phyloP scores from a whole-genome alignment of 2,888 invertebrate genomes.

The Cryptosula pallasiana region DNA sequence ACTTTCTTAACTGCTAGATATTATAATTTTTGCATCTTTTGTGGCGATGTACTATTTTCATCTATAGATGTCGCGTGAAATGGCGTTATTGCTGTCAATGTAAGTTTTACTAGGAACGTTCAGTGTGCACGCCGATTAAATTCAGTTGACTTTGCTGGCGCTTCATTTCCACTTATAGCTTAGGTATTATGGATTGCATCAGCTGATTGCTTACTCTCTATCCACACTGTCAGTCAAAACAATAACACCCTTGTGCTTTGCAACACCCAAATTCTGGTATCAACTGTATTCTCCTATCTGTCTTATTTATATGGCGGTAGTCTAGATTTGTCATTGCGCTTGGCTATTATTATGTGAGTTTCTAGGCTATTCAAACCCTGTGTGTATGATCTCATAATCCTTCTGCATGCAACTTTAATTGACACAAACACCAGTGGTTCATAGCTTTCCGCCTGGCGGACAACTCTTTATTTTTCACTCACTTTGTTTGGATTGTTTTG shows the following conservation, averaged over 20 bases:
- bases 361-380: slow-evolving; percentile 23
- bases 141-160: neutral
- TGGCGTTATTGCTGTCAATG: too few relatives aligned
- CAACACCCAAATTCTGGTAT: slow-evolving; percentile 12
- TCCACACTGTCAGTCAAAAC: neutral
- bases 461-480: slow-evolving; percentile 16
- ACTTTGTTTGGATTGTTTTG: slow-evolving; percentile 24
- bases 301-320: slow-evolving; percentile 20
- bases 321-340: slow-evolving; percentile 1
- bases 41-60: too few relatives aligned
- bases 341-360: neutral
- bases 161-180: neutral
- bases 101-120: too few relatives aligned
- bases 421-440: slow-evolving; percentile 14
- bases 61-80: too few relatives aligned
- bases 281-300: neutral
- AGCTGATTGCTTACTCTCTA: neutral
- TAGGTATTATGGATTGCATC: neutral
- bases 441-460: neutral
- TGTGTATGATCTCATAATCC: slow-evolving; percentile 23
- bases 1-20: neutral
- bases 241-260: neutral
- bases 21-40: too few relatives aligned
- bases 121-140: too few relatives aligned
- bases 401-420: slow-evolving; percentile 19